Base-by-base conservation (phyloP, 2,888 invertebrate species). In the Isoperla grammatica region DNA sequence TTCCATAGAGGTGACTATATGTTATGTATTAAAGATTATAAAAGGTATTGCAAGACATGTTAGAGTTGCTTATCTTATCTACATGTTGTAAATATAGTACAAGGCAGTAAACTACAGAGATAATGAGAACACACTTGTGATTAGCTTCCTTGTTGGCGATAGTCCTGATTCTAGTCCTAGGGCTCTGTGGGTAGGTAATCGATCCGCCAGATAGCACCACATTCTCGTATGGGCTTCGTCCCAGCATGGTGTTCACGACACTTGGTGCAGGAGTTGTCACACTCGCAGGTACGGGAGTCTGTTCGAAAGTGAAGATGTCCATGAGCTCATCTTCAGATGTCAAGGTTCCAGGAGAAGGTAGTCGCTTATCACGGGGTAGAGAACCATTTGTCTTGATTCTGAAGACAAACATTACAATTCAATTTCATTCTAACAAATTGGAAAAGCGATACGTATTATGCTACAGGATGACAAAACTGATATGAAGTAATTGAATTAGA, bases 371-470 rank as follows among this genome's bases (percentile, higher is more conserved):
- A 17, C 89, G 76, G 0, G 94, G 91, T 46, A 94, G 74, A 0
- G 93, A 93, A 0, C 94, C 94, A 70, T 94, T 94, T 0, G 94
- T 94, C 71, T 90, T 94, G 60, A 94, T 94, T 67, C 90, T 86
- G 76, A 15, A 6, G 22, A n/a, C n/a, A n/a, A n/a, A n/a, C n/a
- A n/a, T n/a, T n/a, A n/a, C n/a, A n/a, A n/a, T n/a, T n/a, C n/a
- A n/a, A n/a, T n/a, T n/a, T n/a, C n/a, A n/a, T n/a, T n/a, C n/a
- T n/a, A n/a, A n/a, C n/a, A n/a, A n/a, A n/a, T n/a, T n/a, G n/a
- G n/a, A n/a, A n/a, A n/a, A n/a, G n/a, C n/a, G n/a, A n/a, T n/a
- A n/a, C n/a, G n/a, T n/a, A n/a, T n/a, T n/a, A n/a, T n/a, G n/a
- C n/a, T n/a, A n/a, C n/a, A n/a, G n/a, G n/a, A n/a, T n/a, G n/a